phyloP scores from a whole-genome alignment of 2,797 vertebrate genomes.

The Leontocebus nigricollis region DNA sequence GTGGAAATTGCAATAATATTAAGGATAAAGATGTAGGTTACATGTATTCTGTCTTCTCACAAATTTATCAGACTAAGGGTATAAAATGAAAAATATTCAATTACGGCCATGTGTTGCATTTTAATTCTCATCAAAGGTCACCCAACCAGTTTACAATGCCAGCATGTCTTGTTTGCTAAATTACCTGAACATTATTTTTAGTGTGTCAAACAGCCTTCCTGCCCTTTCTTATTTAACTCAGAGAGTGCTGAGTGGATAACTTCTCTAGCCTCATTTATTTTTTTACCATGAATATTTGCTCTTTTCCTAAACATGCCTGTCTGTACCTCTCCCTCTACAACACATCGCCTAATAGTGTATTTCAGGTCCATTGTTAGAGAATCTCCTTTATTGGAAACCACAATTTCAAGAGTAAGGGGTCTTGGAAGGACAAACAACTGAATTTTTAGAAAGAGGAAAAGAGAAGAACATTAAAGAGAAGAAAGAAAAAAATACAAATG shows the following conservation, averaged over 20 bases:
- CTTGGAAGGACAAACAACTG: not conserved
- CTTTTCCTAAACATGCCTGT: not conserved
- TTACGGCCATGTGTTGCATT: conserved; percentile 29
- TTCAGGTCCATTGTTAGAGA: conserved; percentile 25
- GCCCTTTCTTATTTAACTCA: conserved; percentile 37
- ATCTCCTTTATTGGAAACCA: not conserved
- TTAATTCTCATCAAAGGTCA: conserved; percentile 73
- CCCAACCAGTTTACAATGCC: conserved; percentile 65
- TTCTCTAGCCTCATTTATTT: not conserved
- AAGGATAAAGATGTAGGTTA: conserved; percentile 42
- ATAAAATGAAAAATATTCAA: conserved; percentile 46
- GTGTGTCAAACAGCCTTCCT: conserved; percentile 20
- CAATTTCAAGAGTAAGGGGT: conserved; percentile 50
- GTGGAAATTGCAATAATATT: conserved; percentile 31
- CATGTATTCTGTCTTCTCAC: conserved; percentile 41
- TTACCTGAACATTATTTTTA: conserved; percentile 47
- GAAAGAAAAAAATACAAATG: not conserved
- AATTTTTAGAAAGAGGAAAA: not conserved
- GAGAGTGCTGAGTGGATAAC: not conserved
- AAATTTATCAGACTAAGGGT: conserved; percentile 17
- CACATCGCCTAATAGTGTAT: not conserved
- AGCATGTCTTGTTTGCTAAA: conserved; percentile 32
- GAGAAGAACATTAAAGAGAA: not conserved
- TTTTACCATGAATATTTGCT: not conserved
- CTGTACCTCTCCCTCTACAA: not conserved